Conservation (phyloP, 2,888 invertebrate species). For the Hypolimnas misippus region DNA sequence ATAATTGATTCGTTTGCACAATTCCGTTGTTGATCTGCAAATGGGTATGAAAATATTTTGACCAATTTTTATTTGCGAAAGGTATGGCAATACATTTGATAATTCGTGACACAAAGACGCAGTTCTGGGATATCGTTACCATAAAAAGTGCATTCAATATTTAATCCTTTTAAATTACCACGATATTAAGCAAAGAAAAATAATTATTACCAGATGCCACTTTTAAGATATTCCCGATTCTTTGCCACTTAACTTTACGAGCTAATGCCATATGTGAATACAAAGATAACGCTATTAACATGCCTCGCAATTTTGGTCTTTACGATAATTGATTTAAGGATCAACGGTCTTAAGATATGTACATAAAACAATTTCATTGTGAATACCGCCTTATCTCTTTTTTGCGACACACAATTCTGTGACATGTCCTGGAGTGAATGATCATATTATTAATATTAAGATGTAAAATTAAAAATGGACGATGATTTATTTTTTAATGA, state of each 20-base stretch:
- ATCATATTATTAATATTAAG: conserved; percentile 16
- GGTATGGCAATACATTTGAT: too few species aligned
- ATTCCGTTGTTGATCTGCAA: too few species aligned
- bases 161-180: too few species aligned
- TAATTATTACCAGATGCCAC: too few species aligned
- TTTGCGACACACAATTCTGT: conserved; percentile 19
- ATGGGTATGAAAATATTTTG: too few species aligned
- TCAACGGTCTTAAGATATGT: background rate
- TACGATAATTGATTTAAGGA: conserved; percentile 19
- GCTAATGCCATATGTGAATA: conserved; percentile 28
- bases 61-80: too few species aligned
- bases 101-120: too few species aligned
- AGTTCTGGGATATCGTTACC: too few species aligned
- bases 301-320: conserved; percentile 17
- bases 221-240: background rate
- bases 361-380: background rate
- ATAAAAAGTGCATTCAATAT: too few species aligned
- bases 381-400: background rate
- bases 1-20: too few species aligned
- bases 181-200: too few species aligned
- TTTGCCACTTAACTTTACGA: background rate
- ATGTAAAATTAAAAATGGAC: background rate
- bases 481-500: background rate
- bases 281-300: conserved; percentile 27
- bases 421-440: conserved; percentile 18